Conservation (phyloP, 2,797 vertebrate species). For the Gymnothorax javanicus region DNA sequence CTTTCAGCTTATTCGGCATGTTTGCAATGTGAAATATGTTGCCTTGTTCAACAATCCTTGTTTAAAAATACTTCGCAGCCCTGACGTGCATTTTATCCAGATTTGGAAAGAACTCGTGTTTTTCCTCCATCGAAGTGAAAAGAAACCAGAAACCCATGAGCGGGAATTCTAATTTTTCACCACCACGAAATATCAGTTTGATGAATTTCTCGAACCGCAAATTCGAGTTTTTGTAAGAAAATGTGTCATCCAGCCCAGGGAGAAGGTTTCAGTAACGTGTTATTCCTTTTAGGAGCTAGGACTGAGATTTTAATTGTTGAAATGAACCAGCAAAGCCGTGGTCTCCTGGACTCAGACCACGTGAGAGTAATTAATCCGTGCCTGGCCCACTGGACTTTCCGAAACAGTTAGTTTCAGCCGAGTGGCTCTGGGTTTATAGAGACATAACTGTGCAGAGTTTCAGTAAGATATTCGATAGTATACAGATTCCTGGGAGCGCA, state of each 20-base stretch:
- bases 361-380: background rate
- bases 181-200: no score
- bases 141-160: background rate
- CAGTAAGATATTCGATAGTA: background rate
- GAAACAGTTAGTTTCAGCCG: background rate
- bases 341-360: slow-evolving; percentile 7
- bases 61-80: background rate
- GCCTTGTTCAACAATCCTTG: background rate
- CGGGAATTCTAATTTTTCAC: no score
- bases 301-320: background rate
- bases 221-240: background rate
- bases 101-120: background rate
- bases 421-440: background rate
- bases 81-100: background rate
- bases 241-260: background rate
- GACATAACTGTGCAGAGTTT: background rate
- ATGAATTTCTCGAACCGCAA: no score
- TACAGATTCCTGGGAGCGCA: background rate
- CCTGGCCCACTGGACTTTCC: background rate
- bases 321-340: background rate
- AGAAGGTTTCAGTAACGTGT: background rate
- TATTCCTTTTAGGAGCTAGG: background rate
- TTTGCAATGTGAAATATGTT: background rate
- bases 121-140: background rate
- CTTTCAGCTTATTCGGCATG: slow-evolving; percentile 8